phyloP scores from a whole-genome alignment of 2,888 invertebrate species.

The Quadriops clusia region DNA sequence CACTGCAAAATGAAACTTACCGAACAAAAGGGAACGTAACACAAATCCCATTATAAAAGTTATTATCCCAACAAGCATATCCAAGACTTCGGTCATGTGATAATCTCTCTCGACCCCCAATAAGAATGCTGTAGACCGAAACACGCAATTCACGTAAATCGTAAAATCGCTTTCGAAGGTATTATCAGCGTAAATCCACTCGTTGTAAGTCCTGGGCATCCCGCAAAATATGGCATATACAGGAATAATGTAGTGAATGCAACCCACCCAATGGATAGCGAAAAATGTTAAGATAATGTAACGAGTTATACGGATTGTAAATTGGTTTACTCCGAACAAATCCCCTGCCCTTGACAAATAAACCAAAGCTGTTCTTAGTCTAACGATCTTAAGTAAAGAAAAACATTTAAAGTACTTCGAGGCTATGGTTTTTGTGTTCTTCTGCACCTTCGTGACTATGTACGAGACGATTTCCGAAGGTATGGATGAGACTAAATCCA shows the following conservation, averaged over 20 bases:
- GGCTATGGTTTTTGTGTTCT: not conserved
- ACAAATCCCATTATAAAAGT: too few relatives aligned
- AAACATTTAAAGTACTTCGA: constrained; percentile 23
- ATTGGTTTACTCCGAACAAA: not conserved
- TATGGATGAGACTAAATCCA: constrained; percentile 27
- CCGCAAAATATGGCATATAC: constrained; percentile 4
- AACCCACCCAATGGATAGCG: constrained; percentile 9
- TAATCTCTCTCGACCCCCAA: too few relatives aligned
- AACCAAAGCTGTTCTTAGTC: constrained; percentile 25
- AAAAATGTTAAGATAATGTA: constrained; percentile 6
- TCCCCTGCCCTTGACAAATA: constrained; percentile 25
- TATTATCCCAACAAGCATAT: too few relatives aligned
- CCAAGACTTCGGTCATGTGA: too few relatives aligned
- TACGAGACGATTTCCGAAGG: constrained; percentile 24
- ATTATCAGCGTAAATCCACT: constrained; percentile 4
- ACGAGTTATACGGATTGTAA: too few relatives aligned
- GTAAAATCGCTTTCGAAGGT: not conserved
- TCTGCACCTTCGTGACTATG: constrained; percentile 8
- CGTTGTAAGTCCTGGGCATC: constrained; percentile 1
- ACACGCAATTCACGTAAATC: constrained; percentile 5
- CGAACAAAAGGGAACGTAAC: constrained; percentile 9
- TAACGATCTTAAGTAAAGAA: constrained; percentile 27
- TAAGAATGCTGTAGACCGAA: constrained; percentile 5
- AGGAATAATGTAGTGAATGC: constrained; percentile 8
- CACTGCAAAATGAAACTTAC: constrained; percentile 2